Conservation (phyloP, 2,888 invertebrate genomes). For the Drosophila cyrtoloma region DNA sequence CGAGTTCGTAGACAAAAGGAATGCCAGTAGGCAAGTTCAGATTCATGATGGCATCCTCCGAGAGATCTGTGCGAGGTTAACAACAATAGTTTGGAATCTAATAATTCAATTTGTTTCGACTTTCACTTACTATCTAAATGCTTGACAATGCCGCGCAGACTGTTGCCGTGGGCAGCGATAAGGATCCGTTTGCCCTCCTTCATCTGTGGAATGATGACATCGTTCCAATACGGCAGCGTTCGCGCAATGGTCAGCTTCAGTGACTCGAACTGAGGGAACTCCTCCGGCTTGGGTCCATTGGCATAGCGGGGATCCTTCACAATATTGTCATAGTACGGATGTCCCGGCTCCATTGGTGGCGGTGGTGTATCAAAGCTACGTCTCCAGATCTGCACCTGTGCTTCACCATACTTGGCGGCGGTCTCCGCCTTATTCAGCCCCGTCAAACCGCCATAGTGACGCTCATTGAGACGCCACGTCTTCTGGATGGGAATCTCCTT, state of each 20-base stretch:
- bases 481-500: conserved; percentile 89
- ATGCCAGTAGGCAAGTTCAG: conserved; percentile 93
- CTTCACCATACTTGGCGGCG: conserved; percentile 94
- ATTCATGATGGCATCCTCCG: conserved; percentile 91
- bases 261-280: conserved; percentile 94
- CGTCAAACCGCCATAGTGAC: conserved; percentile 95
- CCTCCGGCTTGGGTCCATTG: conserved; percentile 90
- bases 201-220: conserved; percentile 90
- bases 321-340: conserved; percentile 91
- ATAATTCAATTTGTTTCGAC: neutral
- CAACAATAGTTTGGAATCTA: neutral
- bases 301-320: conserved; percentile 92
- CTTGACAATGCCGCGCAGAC: conserved; percentile 94
- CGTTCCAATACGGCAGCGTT: conserved; percentile 95
- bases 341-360: conserved; percentile 92
- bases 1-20: conserved; percentile 92
- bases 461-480: conserved; percentile 94
- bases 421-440: conserved; percentile 96
- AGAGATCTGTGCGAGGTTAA: conserved; percentile 86
- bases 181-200: conserved; percentile 93
- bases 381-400: conserved; percentile 94
- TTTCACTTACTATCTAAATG: conserved; percentile 91
- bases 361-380: conserved; percentile 94
- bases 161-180: conserved; percentile 95
- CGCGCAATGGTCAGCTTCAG: conserved; percentile 93